Evolutionary conservation across 2,113 vertebrate genomes (phyloP), one percentile per base, ranked within the genome.

Genomic region (Neodon shergylaensis): DNA sequence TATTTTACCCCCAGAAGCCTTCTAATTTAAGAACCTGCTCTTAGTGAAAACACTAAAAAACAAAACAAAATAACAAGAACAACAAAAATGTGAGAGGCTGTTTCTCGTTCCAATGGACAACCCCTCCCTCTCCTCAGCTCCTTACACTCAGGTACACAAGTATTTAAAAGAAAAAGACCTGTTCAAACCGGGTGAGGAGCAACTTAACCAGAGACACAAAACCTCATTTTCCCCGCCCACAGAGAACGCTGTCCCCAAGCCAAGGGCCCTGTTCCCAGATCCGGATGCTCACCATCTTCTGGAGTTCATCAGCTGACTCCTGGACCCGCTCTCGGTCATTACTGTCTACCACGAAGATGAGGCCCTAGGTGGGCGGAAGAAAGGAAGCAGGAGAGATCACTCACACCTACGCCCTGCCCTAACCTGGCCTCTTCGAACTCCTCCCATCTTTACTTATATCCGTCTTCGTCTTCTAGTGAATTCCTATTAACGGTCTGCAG

Each of bases 261-360:
- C 3, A 6, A 68, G 31, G 73, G 63, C 83, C 81, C 78, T 24
- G 72, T 66, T 68, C 44, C 65, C 52, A 42, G 42, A 52, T 65
- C 16, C 31, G 66, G 73, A 31, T 88, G n/a, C 98, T 54, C 94
- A 99, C 99, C 99, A 99, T 99, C 98, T 99, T 99, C 93, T 98
- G 98, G 52, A 99, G 99, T 93, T 99, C 99, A 0, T 99, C 99
- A 1, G 98, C 97, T 68, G 99, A 99, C 95, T 99, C 99, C 24
- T 98, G 97, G 92, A 99, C 99, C 94, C 99, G 98, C 96, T 99
- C 99, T 72, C 99, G 98, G 98, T 99, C 99, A 3, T 99, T 99
- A 96, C 99, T 99, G 98, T 99, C 99, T 96, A 99, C 99, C 94
- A 99, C 99, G 61, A 99, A 99, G 98, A 99, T 99, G 92, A 99